These are phyloP conservation scores for Ceratotherium simum DNA, from an alignment of 2,113 vertebrate genomes.

Conservation along the genomic window DNA sequence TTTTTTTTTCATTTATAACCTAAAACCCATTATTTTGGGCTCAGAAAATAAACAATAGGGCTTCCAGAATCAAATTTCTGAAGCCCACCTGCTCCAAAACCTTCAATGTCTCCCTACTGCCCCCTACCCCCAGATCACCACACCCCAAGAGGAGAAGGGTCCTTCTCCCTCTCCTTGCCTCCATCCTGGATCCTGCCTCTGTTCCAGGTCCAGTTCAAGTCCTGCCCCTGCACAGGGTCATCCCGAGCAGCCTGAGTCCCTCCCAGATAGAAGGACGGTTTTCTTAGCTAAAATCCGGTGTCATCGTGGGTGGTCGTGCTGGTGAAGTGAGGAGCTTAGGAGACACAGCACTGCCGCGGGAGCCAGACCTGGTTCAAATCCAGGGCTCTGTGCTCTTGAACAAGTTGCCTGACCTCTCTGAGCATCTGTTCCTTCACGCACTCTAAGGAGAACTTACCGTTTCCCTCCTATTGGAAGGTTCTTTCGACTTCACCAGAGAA, in stretches of 20 bases:
- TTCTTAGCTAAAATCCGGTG: background rate
- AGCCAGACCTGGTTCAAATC: constrained; percentile 24
- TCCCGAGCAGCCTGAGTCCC: no score
- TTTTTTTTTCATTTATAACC: background rate
- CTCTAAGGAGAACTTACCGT: background rate
- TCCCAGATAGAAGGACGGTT: background rate
- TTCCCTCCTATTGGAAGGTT: background rate
- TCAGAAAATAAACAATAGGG: background rate
- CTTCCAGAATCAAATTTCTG: background rate
- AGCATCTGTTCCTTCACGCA: background rate
- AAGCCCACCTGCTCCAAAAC: background rate
- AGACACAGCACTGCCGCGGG: constrained; percentile 51
- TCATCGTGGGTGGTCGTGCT: background rate
- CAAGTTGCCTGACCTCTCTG: background rate
- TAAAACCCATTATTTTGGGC: background rate
- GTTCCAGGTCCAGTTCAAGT: background rate
- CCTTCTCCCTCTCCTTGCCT: background rate
- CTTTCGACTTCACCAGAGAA: background rate
- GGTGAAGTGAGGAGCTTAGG: background rate
- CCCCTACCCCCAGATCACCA: background rate
- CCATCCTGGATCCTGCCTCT: background rate
- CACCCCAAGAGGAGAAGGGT: background rate
- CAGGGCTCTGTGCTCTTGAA: background rate
- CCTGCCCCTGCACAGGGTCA: background rate
- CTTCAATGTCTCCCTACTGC: background rate